These are phyloP conservation scores for Ganaspis sp. DNA, from an alignment of 1,140 invertebrate species.

Conservation along the genomic window DNA sequence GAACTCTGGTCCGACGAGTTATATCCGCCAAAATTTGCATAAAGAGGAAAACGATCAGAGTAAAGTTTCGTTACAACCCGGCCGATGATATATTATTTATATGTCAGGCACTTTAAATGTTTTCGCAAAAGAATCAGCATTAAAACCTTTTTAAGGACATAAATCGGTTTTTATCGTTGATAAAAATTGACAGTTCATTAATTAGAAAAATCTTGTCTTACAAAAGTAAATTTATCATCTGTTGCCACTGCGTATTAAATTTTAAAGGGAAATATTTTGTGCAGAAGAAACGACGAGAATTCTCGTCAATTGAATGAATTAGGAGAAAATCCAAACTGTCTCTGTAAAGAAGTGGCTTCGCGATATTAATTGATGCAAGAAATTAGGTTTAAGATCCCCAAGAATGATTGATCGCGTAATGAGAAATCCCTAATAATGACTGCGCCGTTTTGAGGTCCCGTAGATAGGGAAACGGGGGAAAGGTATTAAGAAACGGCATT, in stretches of 20 bases:
- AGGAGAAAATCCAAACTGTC: conserved; percentile 15
- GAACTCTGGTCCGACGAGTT: too few species aligned
- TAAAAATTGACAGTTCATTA: background rate
- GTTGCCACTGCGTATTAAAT: background rate
- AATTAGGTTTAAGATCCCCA: conserved; percentile 68
- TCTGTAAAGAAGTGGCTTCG: conserved; percentile 48
- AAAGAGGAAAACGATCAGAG: too few species aligned
- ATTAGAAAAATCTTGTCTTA: too few species aligned
- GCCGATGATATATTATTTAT: too few species aligned
- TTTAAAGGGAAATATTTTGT: background rate
- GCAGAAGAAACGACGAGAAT: background rate
- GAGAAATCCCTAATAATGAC: conserved; percentile 75
- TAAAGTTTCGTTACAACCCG: too few species aligned
- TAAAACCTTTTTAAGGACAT: too few species aligned
- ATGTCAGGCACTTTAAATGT: too few species aligned
- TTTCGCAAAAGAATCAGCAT: too few species aligned
- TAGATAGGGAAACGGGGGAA: conserved; percentile 56
- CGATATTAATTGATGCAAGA: conserved; percentile 73
- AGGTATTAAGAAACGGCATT: conserved; percentile 75
- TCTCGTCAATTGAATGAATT: background rate
- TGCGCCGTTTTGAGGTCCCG: conserved; percentile 61
- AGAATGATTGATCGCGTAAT: conserved; percentile 75
- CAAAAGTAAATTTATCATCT: background rate
- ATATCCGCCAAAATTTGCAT: too few species aligned
- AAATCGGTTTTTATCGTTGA: too few species aligned